Base-by-base conservation (phyloP, 2,113 vertebrate species). In the Chelonoidis abingdonii region DNA sequence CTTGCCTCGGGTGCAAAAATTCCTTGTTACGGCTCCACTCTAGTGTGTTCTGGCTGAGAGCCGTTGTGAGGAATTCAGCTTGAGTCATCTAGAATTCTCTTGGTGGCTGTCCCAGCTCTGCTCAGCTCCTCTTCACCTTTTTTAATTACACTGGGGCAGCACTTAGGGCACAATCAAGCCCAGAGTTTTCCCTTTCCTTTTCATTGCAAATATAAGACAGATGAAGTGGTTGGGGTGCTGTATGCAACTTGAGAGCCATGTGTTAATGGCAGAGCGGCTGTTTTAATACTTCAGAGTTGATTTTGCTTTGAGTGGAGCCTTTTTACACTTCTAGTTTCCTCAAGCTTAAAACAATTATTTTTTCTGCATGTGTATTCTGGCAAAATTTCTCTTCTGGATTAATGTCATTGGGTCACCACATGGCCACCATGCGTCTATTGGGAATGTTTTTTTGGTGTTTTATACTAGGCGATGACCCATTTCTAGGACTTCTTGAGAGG, bases 281-380 rank as follows among this genome's bases (percentile, higher is more conserved):
- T 80, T 84, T 44, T 65, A 52, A 92, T 96, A 83, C 54, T 17
- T 87, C 53, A 90, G 84, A 56, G 27, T 44, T 94, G 5, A 1
- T 92, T 87, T 96, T 92, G 56, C 83, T 92, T 89, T 54, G 80
- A 47, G 65, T 88, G 16, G 47, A 84, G 52, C 80, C 94, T 13
- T 31, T 94, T 89, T 89, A 27, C 2, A 0, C 88, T 90, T 89
- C 84, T 16, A 19, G 8, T 92, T 92, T 91, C 84, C 9, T 14
- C 89, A 90, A 84, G 80, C 59, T 92, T 88, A 50, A 88, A 56
- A 47, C 44, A 80, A 13, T 80, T 76, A 69, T 53, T 44, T 50
- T 92, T 94, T 38, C 65, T 72, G 65, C 10, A 72, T 50, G 16
- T 80, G 4, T 94, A 75, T 31, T 91, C 86, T 94, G 65, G n/a